Base-by-base conservation (phyloP, 2,888 invertebrate genomes). In the Drosophila mulleri region DNA sequence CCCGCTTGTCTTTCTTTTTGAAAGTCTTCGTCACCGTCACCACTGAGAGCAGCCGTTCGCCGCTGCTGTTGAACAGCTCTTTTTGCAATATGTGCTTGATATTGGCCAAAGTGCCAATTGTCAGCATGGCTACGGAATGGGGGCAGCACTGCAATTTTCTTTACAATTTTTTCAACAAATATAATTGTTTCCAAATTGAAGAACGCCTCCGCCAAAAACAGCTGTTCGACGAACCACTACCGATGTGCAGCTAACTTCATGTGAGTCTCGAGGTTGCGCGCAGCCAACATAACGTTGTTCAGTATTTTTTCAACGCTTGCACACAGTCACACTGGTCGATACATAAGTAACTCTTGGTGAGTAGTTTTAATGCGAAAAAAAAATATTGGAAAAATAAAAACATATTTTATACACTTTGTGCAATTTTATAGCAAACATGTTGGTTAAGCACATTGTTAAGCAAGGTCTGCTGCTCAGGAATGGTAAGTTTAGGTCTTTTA, bases 21-120 rank as follows among this genome's bases (percentile, higher is more conserved):
- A 96, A 94, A 26, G 96, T 94, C 93, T 97, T 97, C 54, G 96
- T 96, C 35, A 97, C 97, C 90, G 96, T 95, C 75, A 96, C 96
- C 58, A 96, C 95, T 11, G 96, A 95, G 45, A 97, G 93, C 48
- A 98, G 93, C 72, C 96, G 94, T 93, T 98, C 97, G 87, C 96
- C 96, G 78, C 61, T 79, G 20, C 59, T 47, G 56, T 64, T 80
- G 89, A 97, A 97, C 4, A 97, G 94, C 90, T 97, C 96, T 83
- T 96, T 95, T 92, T 97, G 97, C 67, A 97, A 92, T 39, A 95
- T 95, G 87, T 97, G 96, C 83, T 96, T 94, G 73, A 96, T 95
- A 71, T 93, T 93, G 72, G 92, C 92, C 69, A 93, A 75, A 1
- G 91, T 90, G 60, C 92, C 92, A 72, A 92, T 91, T 20, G 92